phyloP scores from a whole-genome alignment of 2,797 vertebrate genomes.

The Pipistrellus pipistrellus region DNA sequence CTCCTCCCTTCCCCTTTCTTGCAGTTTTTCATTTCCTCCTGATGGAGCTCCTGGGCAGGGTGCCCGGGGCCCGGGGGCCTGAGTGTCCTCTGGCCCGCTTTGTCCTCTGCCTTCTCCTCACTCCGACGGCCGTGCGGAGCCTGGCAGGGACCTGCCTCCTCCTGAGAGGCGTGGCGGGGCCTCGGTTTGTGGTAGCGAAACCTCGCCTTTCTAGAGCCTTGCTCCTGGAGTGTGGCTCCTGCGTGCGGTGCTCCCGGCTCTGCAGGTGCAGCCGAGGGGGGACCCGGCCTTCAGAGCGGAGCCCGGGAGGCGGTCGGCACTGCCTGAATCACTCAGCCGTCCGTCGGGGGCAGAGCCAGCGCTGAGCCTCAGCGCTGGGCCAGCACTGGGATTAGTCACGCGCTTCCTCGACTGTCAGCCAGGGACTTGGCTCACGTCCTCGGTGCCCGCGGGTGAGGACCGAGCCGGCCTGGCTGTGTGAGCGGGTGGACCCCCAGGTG shows the following conservation, averaged over 20 bases:
- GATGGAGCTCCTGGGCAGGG: neutral
- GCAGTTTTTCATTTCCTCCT: neutral
- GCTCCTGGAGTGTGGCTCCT: neutral
- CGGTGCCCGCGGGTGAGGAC: neutral
- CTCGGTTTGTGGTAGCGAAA: conserved; percentile 53
- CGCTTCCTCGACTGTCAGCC: neutral
- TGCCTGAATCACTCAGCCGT: neutral
- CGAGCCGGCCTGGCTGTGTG: neutral
- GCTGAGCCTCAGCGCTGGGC: neutral
- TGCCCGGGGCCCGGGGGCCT: neutral
- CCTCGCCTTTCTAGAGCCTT: conserved; percentile 38
- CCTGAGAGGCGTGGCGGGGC: conserved; percentile 50
- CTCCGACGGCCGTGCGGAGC: neutral
- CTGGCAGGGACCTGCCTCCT: conserved; percentile 40
- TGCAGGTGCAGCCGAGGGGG: neutral
- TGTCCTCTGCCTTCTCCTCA: neutral
- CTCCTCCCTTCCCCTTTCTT: neutral
- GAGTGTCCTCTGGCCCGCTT: neutral
- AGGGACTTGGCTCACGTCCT: neutral
- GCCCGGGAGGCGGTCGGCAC: neutral
- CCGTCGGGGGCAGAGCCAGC: neutral
- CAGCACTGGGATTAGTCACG: neutral
- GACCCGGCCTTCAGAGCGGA: neutral
- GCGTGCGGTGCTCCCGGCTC: neutral
- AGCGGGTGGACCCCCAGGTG: neutral